Evolutionary conservation across 1,140 invertebrate species (phyloP).

Genomic region (Anoplolepis gracilipes): DNA sequence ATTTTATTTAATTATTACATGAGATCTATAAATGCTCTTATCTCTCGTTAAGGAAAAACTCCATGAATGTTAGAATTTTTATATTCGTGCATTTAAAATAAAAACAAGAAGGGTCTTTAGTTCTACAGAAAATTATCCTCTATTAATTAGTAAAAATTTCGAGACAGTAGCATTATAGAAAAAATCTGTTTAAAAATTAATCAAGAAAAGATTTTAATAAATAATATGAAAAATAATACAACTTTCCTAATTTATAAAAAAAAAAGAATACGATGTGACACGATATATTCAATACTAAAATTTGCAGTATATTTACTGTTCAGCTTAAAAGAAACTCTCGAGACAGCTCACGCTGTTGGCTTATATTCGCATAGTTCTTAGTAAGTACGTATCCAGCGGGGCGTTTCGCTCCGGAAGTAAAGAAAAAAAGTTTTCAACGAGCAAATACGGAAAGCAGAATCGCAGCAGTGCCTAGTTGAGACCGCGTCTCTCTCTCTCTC

Average conservation of each 20-base stretch:
- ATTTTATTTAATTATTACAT: no score
- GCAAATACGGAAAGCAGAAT: constrained; percentile 20
- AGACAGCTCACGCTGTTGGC: constrained; percentile 1
- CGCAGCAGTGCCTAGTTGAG: constrained; percentile 1
- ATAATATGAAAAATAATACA: not conserved
- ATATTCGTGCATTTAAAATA: not conserved
- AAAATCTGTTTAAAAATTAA: not conserved
- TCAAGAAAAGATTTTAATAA: not conserved
- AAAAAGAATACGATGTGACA: not conserved
- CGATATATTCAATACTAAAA: not conserved
- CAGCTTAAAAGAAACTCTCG: not conserved
- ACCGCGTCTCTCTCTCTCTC: no score
- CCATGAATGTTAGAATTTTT: not conserved
- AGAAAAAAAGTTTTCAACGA: constrained; percentile 47
- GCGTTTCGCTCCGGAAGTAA: constrained; percentile 24
- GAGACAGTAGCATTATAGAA: not conserved
- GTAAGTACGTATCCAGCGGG: constrained; percentile 3
- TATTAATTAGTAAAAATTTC: not conserved
- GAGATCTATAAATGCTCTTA: no score
- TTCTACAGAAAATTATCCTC: not conserved
- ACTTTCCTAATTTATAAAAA: not conserved
- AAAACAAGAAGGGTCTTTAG: not conserved
- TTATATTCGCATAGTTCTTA: constrained; percentile 28
- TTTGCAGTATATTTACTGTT: not conserved
- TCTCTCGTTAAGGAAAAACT: no score